Conservation (phyloP, 2,113 vertebrate species). For the Colius striatus region DNA sequence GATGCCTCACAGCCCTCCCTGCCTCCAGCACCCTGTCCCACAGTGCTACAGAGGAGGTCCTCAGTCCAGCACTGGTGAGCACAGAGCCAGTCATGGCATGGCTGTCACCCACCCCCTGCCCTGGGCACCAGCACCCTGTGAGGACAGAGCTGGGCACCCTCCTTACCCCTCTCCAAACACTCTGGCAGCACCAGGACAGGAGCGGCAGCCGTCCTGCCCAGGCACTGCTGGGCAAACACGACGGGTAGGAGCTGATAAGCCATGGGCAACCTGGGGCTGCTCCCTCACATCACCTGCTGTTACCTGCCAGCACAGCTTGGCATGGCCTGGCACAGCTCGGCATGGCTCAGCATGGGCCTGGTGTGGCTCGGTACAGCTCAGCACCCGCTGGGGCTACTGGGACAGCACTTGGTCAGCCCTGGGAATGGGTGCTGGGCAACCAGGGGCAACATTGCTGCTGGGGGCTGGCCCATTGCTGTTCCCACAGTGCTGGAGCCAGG, state of each 20-base stretch:
- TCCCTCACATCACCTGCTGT: neutral
- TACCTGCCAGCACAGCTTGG: neutral
- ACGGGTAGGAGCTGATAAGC: neutral
- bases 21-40: neutral
- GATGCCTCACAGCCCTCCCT: rapidly evolving
- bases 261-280: neutral
- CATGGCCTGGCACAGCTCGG: neutral
- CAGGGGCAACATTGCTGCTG: rapidly evolving
- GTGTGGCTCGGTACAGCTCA: neutral
- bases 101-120: neutral
- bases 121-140: neutral
- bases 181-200: rapidly evolving
- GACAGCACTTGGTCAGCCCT: rapidly evolving
- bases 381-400: neutral
- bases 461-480: rapidly evolving
- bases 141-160: neutral
- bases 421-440: rapidly evolving
- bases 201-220: neutral
- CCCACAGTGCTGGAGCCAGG: rapidly evolving
- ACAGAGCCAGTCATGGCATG: neutral
- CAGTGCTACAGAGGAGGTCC: rapidly evolving
- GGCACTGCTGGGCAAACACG: conserved; percentile 19
- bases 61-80: neutral
- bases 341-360: neutral
- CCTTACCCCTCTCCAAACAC: neutral